phyloP scores from a whole-genome alignment of 2,113 vertebrate genomes.

The Prionailurus viverrinus region DNA sequence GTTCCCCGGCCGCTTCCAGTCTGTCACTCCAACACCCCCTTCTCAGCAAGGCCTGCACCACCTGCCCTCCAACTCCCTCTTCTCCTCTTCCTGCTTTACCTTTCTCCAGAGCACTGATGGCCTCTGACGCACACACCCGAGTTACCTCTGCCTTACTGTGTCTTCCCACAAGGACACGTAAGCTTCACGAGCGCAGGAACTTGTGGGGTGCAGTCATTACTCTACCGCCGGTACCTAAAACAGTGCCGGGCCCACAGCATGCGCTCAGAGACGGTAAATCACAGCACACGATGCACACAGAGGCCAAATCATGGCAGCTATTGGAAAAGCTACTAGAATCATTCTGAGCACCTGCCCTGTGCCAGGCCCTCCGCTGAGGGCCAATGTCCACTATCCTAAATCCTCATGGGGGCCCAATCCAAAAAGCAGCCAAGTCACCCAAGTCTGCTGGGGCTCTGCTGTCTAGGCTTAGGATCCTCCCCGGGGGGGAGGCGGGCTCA shows the following conservation, averaged over 20 bases:
- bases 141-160: too few relatives aligned
- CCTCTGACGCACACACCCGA: not conserved
- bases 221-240: not conserved
- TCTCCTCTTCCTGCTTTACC: not conserved
- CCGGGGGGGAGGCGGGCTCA: not conserved
- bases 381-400: rapidly evolving
- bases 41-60: not conserved
- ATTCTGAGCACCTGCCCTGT: not conserved
- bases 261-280: rapidly evolving
- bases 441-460: not conserved
- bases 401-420: not conserved
- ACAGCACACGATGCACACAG: not conserved
- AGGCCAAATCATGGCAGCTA: not conserved
- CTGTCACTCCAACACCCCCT: not conserved
- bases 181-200: too few relatives aligned
- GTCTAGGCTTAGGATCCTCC: too few relatives aligned
- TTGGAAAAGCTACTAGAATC: not conserved
- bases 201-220: not conserved
- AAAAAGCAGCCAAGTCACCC: not conserved
- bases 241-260: not conserved
- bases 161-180: not conserved
- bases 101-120: not conserved
- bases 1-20: not conserved
- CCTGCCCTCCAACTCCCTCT: not conserved
- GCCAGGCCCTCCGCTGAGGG: not conserved